Evolutionary conservation across 2,888 invertebrate species (phyloP), one percentile per base, ranked within the genome.

Genomic region (Chromoteleia sp.): DNA sequence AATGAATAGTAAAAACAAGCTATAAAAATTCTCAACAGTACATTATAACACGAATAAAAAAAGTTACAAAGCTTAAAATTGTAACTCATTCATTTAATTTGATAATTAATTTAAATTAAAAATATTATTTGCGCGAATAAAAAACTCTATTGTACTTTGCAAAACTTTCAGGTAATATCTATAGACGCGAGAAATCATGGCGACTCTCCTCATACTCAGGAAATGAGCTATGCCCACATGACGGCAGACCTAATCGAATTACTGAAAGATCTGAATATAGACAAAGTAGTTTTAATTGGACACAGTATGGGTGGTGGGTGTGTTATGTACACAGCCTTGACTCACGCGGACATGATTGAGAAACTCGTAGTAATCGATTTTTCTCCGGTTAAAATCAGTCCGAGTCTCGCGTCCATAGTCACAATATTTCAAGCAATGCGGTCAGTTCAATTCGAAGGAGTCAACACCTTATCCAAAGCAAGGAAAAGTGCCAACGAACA

Each of bases 271-370:
- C 90, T 95, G 48, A 92, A 93, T 14, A 92, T 97, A 48, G 89
- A 93, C 0, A 95, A 95, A 89, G 94, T 95, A 0, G 93, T 95
- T 2, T 88, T 97, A 14, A 91, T 99, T 86, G 98, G 98, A 0
- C 98, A 99, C 91, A 98, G 98, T 85, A 98, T 99, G 98, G 98
- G 98, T 15, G 99, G 98, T n/a, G 94, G 97, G 81, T 94, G 97
- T 5, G 95, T 96, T 87, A 98, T 98, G 98, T 94, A 94, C 67
- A 93, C 97, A 67, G 96, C 98, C 41, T 92, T 98, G 58, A 93
- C 94, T 90, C 93, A 95, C 92, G 95, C 95, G 10, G 89, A 94
- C 56, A 82, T 94, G 33, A 93, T 96, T 0, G 94, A 95, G 41
- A 94, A 94, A 85, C 91, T 96, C 25, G 90, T 96, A 75, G 94